Base-by-base conservation (phyloP, 2,113 vertebrate species). In the Sturnira hondurensis region DNA sequence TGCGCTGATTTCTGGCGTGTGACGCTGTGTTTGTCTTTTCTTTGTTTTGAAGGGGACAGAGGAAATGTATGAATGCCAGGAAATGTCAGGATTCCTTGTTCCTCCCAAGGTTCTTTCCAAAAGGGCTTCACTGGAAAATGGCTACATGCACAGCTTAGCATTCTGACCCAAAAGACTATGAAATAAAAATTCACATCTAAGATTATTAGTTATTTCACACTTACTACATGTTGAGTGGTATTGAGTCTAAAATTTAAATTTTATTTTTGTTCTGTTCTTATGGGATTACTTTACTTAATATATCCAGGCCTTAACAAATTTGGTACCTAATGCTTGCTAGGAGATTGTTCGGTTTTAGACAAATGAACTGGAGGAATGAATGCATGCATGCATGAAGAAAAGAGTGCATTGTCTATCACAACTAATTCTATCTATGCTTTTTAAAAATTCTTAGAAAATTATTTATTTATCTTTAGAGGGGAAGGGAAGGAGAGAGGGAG, bases 41-140 rank as follows among this genome's bases (percentile, higher is more conserved):
- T 95, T 96, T 95, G 85, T 90, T 85, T 89, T 89, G 61, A 87
- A 91, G 93, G 52, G 28, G 43, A 28, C 41, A 91, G 71, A 84
- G 67, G 47, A 71, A 43, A 84, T 11, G 45, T n/a, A 22, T 50
- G 56, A 80, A 61, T 28, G 47, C 38, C 84, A n/a, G n/a, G n/a
- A n/a, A n/a, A n/a, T n/a, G n/a, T 67, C 43, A 16, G 31, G 50
- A 47, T 91, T 47, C 67, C 65, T 71, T 86, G 36, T 19, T 76
- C 15, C 9, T 81, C 58, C 47, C 61, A 63, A 68, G 20, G 24
- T 28, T 76, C 43, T 76, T 61, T 47, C 74, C 58, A 73, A 65
- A 93, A 71, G 61, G 33, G 45, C 22, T 89, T 86, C 47, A 15
- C 6, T 67, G 82, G 28, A 88, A 90, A 74, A 74, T 36, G 36